These are phyloP conservation scores for Acanthurus lineatus DNA, from an alignment of 2,797 vertebrate genomes.

Conservation along the genomic window DNA sequence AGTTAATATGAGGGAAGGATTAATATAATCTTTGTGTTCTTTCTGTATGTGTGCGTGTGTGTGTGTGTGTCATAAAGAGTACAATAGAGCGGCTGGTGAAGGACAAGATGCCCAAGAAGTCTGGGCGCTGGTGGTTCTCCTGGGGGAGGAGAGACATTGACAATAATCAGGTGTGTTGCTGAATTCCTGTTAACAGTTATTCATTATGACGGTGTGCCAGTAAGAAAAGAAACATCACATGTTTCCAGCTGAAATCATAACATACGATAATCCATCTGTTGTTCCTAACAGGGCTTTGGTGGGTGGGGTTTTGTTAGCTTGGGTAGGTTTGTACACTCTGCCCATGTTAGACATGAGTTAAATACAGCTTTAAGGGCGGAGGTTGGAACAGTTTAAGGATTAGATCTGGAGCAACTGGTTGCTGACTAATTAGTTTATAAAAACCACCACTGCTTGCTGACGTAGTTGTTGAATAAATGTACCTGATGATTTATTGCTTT, in stretches of 20 bases:
- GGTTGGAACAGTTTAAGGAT: background rate
- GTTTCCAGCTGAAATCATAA: constrained; percentile 5
- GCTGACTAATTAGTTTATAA: background rate
- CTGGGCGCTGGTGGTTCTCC: constrained; percentile 95
- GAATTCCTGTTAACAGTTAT: background rate
- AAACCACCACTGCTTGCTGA: background rate
- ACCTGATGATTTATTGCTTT: background rate
- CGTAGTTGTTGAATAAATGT: background rate
- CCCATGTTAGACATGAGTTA: background rate
- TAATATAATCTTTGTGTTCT: background rate
- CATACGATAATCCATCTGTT: background rate
- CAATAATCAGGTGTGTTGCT: constrained; percentile 81
- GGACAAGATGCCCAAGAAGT: constrained; percentile 94
- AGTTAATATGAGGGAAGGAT: background rate
- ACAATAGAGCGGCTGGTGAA: constrained; percentile 89
- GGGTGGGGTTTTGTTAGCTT: background rate
- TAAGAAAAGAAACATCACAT: background rate
- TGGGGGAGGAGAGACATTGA: constrained; percentile 90
- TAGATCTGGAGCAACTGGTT: background rate
- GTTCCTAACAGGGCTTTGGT: background rate
- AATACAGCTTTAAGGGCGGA: background rate
- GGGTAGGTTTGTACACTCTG: background rate
- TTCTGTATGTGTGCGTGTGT: constrained; percentile 2
- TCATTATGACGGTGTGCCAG: background rate
- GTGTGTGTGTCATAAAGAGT: constrained; percentile 79